Percentiles rank a stretch among this genome's conserved stretches.
Conservation (phyloP, 2,113 vertebrate genomes). For the Boulengeromyrus knoepffleri region DNA sequence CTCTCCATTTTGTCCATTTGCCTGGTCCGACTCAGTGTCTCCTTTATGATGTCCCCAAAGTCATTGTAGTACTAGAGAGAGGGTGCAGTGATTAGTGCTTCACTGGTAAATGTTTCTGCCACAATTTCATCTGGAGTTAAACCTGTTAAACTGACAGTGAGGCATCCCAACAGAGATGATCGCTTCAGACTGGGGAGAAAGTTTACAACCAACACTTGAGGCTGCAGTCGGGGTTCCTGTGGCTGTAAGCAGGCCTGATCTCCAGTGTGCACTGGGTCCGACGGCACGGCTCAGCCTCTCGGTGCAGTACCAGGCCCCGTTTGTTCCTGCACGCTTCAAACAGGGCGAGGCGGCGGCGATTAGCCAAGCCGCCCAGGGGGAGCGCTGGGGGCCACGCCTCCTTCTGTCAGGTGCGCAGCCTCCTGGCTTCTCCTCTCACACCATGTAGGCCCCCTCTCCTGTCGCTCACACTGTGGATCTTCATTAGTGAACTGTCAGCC, state of each 20-base stretch:
- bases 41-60: slow-evolving; percentile 88
- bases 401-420: neutral
- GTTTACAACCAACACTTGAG: neutral
- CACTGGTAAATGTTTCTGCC: neutral
- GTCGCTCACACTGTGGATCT: slow-evolving; percentile 7
- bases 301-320: neutral
- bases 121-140: neutral
- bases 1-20: slow-evolving; percentile 74
- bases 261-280: neutral
- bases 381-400: neutral
- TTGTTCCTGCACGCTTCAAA: neutral
- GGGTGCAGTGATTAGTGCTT: neutral
- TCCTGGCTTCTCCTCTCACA: neutral
- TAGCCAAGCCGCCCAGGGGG: neutral
- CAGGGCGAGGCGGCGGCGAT: neutral
- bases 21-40: slow-evolving; percentile 68
- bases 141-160: neutral
- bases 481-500: slow-evolving; percentile 9
- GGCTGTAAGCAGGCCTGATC: neutral
- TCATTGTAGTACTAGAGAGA: slow-evolving; percentile 65
- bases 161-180: neutral
- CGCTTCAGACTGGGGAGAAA: neutral
- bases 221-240: neutral
- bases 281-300: neutral
- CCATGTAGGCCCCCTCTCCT: neutral